Evolutionary conservation across 1,140 invertebrate genomes (phyloP).

Genomic region (Apis cerana): DNA sequence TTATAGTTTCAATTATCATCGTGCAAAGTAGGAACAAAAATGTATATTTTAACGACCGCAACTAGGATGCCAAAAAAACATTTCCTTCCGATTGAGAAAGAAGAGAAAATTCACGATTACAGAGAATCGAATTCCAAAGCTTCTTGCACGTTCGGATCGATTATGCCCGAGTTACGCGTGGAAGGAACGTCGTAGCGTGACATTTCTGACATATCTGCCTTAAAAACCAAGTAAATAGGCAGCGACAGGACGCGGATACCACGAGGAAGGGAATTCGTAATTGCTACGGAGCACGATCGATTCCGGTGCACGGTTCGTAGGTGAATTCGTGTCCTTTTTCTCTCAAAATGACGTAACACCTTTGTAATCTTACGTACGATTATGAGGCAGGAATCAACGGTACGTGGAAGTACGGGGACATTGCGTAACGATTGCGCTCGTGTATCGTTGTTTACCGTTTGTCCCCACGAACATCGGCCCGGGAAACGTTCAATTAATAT

Average conservation of each 20-base stretch:
- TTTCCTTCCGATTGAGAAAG: too few species aligned
- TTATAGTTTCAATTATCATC: too few species aligned
- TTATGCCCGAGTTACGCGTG: neutral
- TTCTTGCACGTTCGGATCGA: neutral
- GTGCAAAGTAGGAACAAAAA: too few species aligned
- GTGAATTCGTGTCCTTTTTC: neutral
- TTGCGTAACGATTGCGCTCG: slow-evolving; percentile 61
- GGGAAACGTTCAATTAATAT: slow-evolving; percentile 60
- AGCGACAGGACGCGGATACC: neutral
- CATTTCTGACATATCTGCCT: neutral
- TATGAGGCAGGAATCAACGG: slow-evolving; percentile 45
- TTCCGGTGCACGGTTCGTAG: neutral
- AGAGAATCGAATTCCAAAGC: too few species aligned
- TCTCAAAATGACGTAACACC: slow-evolving; percentile 25
- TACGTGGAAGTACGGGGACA: slow-evolving; percentile 43
- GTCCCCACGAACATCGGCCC: slow-evolving; percentile 42
- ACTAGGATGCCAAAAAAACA: too few species aligned
- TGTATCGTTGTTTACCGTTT: slow-evolving; percentile 52
- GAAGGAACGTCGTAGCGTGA: neutral
- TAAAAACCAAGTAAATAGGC: neutral
- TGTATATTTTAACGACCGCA: too few species aligned
- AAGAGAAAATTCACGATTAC: too few species aligned
- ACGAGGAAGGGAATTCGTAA: slow-evolving; percentile 5
- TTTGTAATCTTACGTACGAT: slow-evolving; percentile 33
- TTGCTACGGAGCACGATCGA: neutral